phyloP scores from a whole-genome alignment of 2,888 invertebrate species.

The Hypsopygia costalis region DNA sequence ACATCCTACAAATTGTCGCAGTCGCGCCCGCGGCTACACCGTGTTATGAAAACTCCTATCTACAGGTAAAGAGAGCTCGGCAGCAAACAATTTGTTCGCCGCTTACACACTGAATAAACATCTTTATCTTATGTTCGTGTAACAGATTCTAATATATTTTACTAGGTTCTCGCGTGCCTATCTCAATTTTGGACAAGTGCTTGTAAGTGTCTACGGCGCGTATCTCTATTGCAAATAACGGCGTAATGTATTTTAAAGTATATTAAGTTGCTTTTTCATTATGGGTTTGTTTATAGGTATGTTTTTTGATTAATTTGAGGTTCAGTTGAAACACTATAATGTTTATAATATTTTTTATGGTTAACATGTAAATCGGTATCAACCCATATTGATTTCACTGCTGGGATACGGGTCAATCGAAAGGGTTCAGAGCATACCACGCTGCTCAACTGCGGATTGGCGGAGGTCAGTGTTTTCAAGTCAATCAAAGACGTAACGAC shows the following conservation, averaged over 20 bases:
- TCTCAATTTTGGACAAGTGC: slow-evolving; percentile 23
- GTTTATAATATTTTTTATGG: too few species aligned
- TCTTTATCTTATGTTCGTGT: slow-evolving; percentile 51
- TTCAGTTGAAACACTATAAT: too few species aligned
- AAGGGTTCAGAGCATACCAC: too few species aligned
- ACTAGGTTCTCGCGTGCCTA: slow-evolving; percentile 26
- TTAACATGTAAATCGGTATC: too few species aligned
- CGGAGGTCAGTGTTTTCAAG: too few species aligned
- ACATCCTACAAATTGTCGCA: slow-evolving; percentile 63
- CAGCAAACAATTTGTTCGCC: slow-evolving; percentile 72
- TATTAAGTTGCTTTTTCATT: slow-evolving; percentile 2
- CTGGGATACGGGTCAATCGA: too few species aligned
- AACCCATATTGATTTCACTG: too few species aligned
- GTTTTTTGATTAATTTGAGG: too few species aligned
- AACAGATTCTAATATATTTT: slow-evolving; percentile 49
- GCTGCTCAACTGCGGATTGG: too few species aligned
- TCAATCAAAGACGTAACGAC: too few species aligned
- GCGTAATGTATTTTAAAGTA: slow-evolving; percentile 3
- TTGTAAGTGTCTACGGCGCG: not conserved
- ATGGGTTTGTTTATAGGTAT: not conserved
- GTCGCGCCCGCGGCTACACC: slow-evolving; percentile 53
- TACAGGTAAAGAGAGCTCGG: slow-evolving; percentile 61
- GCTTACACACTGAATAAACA: slow-evolving; percentile 70
- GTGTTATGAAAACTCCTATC: slow-evolving; percentile 66
- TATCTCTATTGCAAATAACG: slow-evolving; percentile 1